Evolutionary conservation across 2,888 invertebrate species (phyloP).

Genomic region (Kuschelorhynchus macadamiae): DNA sequence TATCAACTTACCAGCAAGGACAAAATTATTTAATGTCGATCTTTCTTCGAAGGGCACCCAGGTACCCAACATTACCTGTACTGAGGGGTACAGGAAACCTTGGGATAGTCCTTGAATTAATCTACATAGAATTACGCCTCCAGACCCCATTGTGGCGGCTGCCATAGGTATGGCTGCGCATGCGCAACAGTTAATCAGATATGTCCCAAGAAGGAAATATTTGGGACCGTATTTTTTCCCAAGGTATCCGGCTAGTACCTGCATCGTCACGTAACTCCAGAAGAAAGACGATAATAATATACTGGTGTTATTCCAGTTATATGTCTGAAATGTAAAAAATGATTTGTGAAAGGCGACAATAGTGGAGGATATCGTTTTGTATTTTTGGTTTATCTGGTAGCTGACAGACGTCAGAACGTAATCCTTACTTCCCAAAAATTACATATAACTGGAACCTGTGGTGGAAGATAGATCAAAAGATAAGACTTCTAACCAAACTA

Average conservation of each 20-base stretch:
- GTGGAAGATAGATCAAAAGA: too few species aligned
- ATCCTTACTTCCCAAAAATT: too few species aligned
- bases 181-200: constrained; percentile 63
- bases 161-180: constrained; percentile 78
- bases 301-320: constrained; percentile 41
- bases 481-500: too few species aligned
- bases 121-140: constrained; percentile 75
- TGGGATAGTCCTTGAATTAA: constrained; percentile 82
- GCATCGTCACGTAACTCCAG: constrained; percentile 35
- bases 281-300: constrained; percentile 39
- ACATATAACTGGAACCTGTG: too few species aligned
- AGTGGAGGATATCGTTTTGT: too few species aligned
- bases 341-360: neutral
- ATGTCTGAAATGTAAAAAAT: constrained; percentile 61
- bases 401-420: too few species aligned
- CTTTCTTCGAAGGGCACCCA: constrained; percentile 70
- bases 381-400: too few species aligned
- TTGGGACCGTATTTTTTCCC: constrained; percentile 29
- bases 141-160: constrained; percentile 74
- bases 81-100: constrained; percentile 80
- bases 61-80: constrained; percentile 80
- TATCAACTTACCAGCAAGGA: too few species aligned
- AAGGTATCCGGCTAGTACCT: constrained; percentile 36
- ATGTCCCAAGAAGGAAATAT: constrained; percentile 27
- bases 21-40: too few species aligned